phyloP scores from a whole-genome alignment of 2,797 vertebrate genomes.

The Bovichtus diacanthus region DNA sequence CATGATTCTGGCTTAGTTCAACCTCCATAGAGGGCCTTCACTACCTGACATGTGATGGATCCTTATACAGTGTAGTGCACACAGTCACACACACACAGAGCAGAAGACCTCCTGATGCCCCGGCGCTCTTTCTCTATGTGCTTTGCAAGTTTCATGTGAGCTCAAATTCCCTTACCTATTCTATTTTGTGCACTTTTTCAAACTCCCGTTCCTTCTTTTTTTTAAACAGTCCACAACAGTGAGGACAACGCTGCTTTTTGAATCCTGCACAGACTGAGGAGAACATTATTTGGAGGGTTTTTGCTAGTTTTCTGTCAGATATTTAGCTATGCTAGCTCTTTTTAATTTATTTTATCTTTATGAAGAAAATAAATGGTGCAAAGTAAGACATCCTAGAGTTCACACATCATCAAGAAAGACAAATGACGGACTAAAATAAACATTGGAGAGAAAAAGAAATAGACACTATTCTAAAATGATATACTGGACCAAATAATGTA shows the following conservation, averaged over 20 bases:
- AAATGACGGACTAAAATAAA: not conserved
- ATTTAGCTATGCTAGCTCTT: no score
- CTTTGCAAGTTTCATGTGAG: conserved; percentile 57
- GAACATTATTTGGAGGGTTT: not conserved
- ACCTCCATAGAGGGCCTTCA: no score
- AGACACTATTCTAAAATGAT: not conserved
- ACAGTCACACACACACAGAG: conserved; percentile 59
- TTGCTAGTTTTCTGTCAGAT: not conserved
- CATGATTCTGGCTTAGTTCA: not conserved
- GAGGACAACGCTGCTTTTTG: not conserved
- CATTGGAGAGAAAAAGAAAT: not conserved
- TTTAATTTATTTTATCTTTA: no score
- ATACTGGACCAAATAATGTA: not conserved
- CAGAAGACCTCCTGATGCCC: conserved; percentile 47
- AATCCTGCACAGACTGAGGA: not conserved
- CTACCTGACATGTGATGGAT: conserved; percentile 51
- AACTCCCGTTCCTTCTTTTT: not conserved
- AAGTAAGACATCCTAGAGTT: not conserved
- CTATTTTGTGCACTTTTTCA: conserved; percentile 10
- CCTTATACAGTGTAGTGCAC: not conserved
- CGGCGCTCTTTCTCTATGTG: not conserved
- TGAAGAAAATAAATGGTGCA: no score
- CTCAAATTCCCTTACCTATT: conserved; percentile 53
- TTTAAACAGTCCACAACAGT: not conserved
- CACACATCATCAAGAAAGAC: not conserved